phyloP scores from a whole-genome alignment of 2,888 invertebrate species.

The Cryptus viduatorius region DNA sequence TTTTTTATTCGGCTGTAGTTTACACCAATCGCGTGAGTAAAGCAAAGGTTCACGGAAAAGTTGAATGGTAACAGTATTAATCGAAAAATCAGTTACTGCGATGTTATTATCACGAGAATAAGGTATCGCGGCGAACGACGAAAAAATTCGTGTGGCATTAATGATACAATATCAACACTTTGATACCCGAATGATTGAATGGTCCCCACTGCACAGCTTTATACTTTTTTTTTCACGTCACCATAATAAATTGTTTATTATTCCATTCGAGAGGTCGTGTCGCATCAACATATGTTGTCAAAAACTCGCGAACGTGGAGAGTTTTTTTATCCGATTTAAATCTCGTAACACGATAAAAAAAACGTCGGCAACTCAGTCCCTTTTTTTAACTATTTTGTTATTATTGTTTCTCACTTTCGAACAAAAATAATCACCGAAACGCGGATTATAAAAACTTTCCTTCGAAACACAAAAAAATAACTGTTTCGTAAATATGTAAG shows the following conservation, averaged over 20 bases:
- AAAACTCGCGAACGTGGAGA: neutral
- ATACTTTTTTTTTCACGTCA: conserved; percentile 24
- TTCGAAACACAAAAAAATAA: neutral
- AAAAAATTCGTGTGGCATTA: neutral
- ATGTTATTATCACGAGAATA: neutral
- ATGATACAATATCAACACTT: neutral
- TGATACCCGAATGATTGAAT: neutral
- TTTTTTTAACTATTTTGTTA: no score
- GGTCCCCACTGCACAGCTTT: neutral
- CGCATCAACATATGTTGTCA: conserved; percentile 5
- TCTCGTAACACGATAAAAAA: neutral
- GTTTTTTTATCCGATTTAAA: neutral
- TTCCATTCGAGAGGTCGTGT: neutral
- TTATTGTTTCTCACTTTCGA: neutral
- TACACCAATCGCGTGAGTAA: neutral
- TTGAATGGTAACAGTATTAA: neutral
- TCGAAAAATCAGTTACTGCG: conserved; percentile 2
- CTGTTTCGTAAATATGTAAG: neutral
- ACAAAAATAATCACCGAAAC: neutral
- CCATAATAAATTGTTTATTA: conserved; percentile 19
- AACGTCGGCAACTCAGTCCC: no score
- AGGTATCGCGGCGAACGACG: neutral
- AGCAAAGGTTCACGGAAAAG: neutral
- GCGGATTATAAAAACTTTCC: neutral
- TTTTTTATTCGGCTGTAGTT: neutral